A percentile compares a stretch with the other conserved stretches of the same genome.
Evolutionary conservation across 1,140 invertebrate genomes (phyloP).

Genomic region (Copidosoma floridanum): DNA sequence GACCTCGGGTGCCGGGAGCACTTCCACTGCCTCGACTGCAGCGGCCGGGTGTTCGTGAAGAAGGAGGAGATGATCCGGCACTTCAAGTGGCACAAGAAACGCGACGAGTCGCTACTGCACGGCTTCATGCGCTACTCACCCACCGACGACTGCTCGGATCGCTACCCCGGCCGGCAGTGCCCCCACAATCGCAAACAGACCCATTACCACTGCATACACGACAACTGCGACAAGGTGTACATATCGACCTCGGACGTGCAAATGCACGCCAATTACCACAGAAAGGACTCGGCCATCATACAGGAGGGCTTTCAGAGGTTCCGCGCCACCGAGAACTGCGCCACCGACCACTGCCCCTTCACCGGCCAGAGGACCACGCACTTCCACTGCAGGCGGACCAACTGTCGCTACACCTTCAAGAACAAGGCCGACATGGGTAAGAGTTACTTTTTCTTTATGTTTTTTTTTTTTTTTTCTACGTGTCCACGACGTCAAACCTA

Average conservation of each 20-base stretch:
- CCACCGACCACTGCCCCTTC: conserved; percentile 83
- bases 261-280: conserved; percentile 98
- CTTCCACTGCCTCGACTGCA: conserved; percentile 94
- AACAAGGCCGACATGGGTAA: conserved; percentile 99
- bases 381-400: conserved; percentile 89
- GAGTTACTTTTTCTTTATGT: conserved; percentile 34
- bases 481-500: too few species aligned
- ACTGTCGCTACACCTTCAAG: conserved; percentile 95
- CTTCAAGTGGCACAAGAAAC: conserved; percentile 99
- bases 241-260: conserved; percentile 98
- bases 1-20: conserved; percentile 75
- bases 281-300: conserved; percentile 96
- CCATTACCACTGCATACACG: conserved; percentile 96
- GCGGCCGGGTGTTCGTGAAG: conserved; percentile 86
- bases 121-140: conserved; percentile 95
- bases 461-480: too few species aligned
- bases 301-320: conserved; percentile 94
- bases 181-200: conserved; percentile 96
- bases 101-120: conserved; percentile 93
- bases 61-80: conserved; percentile 99
- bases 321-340: conserved; percentile 89
- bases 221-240: conserved; percentile 95
- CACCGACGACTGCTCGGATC: conserved; percentile 84
- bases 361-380: conserved; percentile 95
- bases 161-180: conserved; percentile 69